These are phyloP conservation scores for Leptopilina boulardi DNA, from an alignment of 1,140 invertebrate genomes.

Conservation along the genomic window DNA sequence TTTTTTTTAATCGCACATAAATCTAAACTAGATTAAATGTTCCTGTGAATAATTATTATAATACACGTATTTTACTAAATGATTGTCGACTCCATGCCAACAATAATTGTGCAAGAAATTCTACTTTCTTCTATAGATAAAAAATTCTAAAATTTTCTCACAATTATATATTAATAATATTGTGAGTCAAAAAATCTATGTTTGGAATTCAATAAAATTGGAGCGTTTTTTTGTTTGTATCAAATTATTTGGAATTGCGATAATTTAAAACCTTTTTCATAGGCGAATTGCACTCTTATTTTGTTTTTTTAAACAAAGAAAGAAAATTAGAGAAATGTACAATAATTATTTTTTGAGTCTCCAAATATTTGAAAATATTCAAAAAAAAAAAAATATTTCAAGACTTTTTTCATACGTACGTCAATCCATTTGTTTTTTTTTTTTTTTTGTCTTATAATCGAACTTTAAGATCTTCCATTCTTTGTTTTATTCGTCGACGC, in stretches of 20 bases:
- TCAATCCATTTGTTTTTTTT: too few relatives aligned
- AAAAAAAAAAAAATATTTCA: neutral
- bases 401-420: neutral
- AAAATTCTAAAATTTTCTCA: neutral
- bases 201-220: neutral
- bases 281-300: neutral
- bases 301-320: neutral
- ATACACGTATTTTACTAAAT: constrained; percentile 2
- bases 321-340: too few relatives aligned
- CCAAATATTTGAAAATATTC: neutral
- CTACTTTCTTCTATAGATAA: neutral
- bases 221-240: neutral
- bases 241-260: too few relatives aligned
- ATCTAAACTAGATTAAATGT: neutral
- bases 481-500: constrained; percentile 80
- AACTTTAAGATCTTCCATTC: constrained; percentile 85
- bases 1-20: constrained; percentile 1
- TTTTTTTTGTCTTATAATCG: constrained; percentile 73
- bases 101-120: neutral
- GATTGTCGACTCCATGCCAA: neutral
- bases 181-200: neutral
- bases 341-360: neutral
- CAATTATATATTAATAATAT: neutral
- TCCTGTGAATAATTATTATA: constrained; percentile 21
- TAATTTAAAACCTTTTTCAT: neutral